Base-by-base conservation (phyloP, 2,797 vertebrate genomes). In the Acomys russatus region DNA sequence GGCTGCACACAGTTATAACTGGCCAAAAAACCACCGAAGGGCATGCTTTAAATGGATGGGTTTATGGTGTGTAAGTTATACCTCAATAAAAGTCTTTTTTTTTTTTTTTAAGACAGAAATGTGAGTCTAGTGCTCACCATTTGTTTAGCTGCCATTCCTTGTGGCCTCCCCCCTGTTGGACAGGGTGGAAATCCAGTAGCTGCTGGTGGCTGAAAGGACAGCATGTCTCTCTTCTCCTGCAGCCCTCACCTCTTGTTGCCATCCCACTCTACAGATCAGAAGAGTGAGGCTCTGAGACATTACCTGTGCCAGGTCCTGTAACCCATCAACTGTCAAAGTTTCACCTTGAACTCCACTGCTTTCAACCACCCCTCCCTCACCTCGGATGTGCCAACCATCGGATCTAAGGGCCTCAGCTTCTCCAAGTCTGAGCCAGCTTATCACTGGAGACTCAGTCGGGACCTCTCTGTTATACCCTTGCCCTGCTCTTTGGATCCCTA, bases 261-360 rank as follows among this genome's bases (percentile, higher is more conserved):
- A 54, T 6, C 70, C 83, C 84, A 8, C 9, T 61, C 49, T 38
- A 8, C 51, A 78, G 33, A 22, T 30, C 38, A 66, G 73, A 73
- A 66, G 74, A 70, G 49, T 1, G 0, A 82, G 56, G 17, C 28
- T 44, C 77, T 0, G 0, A 59, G n/a, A n/a, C 1, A 2, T 1
- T 14, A 11, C 12, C 3, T 38, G 15, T 49, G 28, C 2, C 3
- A 30, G 51, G 30, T 33, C 82, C 25, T 14, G 59, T 30, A 74
- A 71, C 25, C n/a, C 71, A 71, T 49, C 44, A 87, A 14, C 44
- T 61, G 6, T 64, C 59, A 33, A 85, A 73, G 12, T 77, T 18
- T 77, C 38, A 44, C 71, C 73, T 89, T 77, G 80, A 83, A 90
- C n/a, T 25, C 87, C 18, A 51, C 83, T 12, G 59, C n/a, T 30